Evolutionary conservation across 2,888 invertebrate genomes (phyloP).

Genomic region (Drosophila parthenogenetica): DNA sequence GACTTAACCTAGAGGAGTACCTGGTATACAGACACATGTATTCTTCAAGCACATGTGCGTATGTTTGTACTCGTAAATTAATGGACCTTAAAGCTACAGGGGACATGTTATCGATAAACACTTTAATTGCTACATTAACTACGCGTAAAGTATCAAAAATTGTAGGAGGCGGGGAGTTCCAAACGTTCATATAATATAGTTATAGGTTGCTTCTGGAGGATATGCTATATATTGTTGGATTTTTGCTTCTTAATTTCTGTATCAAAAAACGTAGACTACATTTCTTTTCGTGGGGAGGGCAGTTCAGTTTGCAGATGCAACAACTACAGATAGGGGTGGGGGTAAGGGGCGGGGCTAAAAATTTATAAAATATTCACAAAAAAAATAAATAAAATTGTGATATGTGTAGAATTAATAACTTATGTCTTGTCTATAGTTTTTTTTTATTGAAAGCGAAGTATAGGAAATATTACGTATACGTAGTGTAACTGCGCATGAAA

Average conservation of each 20-base stretch:
- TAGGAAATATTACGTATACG: slow-evolving; percentile 15
- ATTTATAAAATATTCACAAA: slow-evolving; percentile 15
- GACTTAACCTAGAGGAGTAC: slow-evolving; percentile 14
- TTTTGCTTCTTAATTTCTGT: slow-evolving; percentile 18
- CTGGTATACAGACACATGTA: slow-evolving; percentile 4
- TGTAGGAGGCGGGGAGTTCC: slow-evolving; percentile 4
- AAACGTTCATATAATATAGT: background rate
- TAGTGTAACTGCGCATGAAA: slow-evolving; percentile 18
- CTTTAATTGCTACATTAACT: slow-evolving; percentile 20
- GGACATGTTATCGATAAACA: slow-evolving; percentile 21
- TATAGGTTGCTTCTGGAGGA: slow-evolving; percentile 41
- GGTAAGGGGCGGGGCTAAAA: slow-evolving; percentile 2
- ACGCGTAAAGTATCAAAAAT: slow-evolving; percentile 39
- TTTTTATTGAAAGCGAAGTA: slow-evolving; percentile 10
- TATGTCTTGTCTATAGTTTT: slow-evolving; percentile 12
- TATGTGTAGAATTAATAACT: slow-evolving; percentile 39
- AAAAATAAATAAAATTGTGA: slow-evolving; percentile 45
- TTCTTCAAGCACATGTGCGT: background rate
- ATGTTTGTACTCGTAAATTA: slow-evolving; percentile 8
- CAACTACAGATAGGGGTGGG: background rate
- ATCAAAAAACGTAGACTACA: slow-evolving; percentile 19
- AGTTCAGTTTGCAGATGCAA: slow-evolving; percentile 26
- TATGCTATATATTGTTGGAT: slow-evolving; percentile 67
- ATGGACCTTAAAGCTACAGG: slow-evolving; percentile 26
- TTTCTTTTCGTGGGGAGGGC: slow-evolving; percentile 22